Conservation (phyloP, 1,140 invertebrate genomes). For the Chironomus striatipennis region DNA sequence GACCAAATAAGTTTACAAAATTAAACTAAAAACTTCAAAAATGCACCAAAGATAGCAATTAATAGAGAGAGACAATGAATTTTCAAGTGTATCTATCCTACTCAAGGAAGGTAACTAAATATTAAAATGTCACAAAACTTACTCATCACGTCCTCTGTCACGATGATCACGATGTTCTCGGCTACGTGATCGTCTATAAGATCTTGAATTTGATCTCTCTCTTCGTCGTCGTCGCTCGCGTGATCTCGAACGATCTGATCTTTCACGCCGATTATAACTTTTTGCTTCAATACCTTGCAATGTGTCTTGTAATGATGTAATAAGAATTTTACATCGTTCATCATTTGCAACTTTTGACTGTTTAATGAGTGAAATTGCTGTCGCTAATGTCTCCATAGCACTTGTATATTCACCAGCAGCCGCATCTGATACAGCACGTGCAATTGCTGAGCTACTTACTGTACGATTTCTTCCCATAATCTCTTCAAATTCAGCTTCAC, state of each 20-base stretch:
- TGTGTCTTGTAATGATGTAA: conserved; percentile 94
- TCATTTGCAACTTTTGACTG: conserved; percentile 97
- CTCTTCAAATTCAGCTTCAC: conserved; percentile 96
- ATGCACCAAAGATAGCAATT: too few species aligned
- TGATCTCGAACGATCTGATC: conserved; percentile 55
- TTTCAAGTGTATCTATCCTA: too few species aligned
- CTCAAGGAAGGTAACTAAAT: too few species aligned
- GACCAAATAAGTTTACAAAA: too few species aligned
- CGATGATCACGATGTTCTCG: conserved; percentile 28
- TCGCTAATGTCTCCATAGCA: conserved; percentile 96
- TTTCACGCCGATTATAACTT: conserved; percentile 41
- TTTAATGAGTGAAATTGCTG: conserved; percentile 96
- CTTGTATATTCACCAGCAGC: conserved; percentile 93
- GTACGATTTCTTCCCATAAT: conserved; percentile 95
- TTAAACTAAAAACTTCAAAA: too few species aligned
- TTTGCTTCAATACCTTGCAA: conserved; percentile 57
- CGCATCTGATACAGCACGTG: conserved; percentile 92
- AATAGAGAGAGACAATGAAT: too few species aligned
- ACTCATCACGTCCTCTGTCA: conserved; percentile 35
- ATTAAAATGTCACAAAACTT: neutral
- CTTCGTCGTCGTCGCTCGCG: conserved; percentile 32
- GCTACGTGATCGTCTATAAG: neutral
- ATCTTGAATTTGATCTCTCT: neutral
- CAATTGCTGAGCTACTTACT: conserved; percentile 94
- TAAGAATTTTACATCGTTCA: conserved; percentile 96